Base-by-base conservation (phyloP, 2,888 invertebrate genomes). In the Nymphalis urticae region DNA sequence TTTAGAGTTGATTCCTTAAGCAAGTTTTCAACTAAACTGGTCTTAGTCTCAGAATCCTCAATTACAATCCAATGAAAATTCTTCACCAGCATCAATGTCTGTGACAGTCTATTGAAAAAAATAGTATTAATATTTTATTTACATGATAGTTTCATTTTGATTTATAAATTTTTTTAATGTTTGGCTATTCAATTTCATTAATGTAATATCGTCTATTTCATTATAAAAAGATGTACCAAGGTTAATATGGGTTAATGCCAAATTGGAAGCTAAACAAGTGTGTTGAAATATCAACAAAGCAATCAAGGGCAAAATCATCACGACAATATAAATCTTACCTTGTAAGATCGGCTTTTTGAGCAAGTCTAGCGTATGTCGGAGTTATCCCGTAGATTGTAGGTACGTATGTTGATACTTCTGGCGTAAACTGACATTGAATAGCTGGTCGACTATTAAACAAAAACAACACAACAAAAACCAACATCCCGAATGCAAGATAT, bases 341-440 rank as follows among this genome's bases (percentile, higher is more conserved):
- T 64, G 98, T 98, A 16, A 99, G 92, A 87, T 99, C 99, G 13
- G 98, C 98, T 87, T 98, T 98, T 89, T 99, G 98, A 47, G 96
- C 96, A 53, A 96, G 95, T 71, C 98, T 94, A 36, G 95, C 87
- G 85, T 98, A 97, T 0, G 98, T 99, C 48, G 98, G 98, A 5
- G 98, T 99, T 76, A 99, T 95, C 19, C 97, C 97, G 86, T 97
- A 98, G 75, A 99, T 97, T 48, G 93, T 95, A 48, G 97, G 96
- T 72, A 93, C 79, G 74, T 91, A 87, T 47, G 86, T 82, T 72
- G 84, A 80, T 53, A 80, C 79, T 74, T 89, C 89, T 71, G 83
- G 79, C 73, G 82, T 83, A 74, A 90, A 86, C 75, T 91, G 92
- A 72, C 92, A 92, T 82, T 90, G 92, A 74, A 90, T 86, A 53